Evolutionary conservation across 2,888 invertebrate species (phyloP).

Genomic region (Nasonia oneida): DNA sequence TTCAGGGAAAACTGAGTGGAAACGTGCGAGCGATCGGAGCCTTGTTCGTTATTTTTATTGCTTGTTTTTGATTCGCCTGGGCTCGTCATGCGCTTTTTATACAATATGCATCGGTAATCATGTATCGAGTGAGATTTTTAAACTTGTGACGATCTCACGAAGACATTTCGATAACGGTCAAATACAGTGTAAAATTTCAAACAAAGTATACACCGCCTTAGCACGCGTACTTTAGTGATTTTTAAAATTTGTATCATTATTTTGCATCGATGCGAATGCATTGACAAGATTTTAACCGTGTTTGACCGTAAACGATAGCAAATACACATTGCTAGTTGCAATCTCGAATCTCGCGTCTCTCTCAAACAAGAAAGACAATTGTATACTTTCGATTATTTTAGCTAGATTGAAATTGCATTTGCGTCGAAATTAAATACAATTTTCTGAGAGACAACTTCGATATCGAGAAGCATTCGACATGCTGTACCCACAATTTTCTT

Average conservation of each 20-base stretch:
- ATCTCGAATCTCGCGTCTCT: conserved; percentile 35
- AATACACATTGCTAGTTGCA: conserved; percentile 33
- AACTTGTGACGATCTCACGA: conserved; percentile 41
- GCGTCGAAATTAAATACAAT: neutral
- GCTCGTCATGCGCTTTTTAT: conserved; percentile 64
- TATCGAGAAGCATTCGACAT: conserved; percentile 48
- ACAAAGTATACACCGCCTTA: conserved; percentile 12
- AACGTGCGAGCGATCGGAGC: conserved; percentile 69
- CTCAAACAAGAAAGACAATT: neutral
- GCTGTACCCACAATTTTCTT: conserved; percentile 52
- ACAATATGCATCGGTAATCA: conserved; percentile 54
- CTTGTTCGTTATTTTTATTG: conserved; percentile 67
- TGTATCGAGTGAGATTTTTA: conserved; percentile 50
- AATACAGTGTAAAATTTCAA: conserved; percentile 17
- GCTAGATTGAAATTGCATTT: conserved; percentile 20
- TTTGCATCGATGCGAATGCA: neutral
- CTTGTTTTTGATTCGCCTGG: conserved; percentile 64
- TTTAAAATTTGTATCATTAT: neutral
- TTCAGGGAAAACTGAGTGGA: conserved; percentile 65
- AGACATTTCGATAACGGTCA: conserved; percentile 3
- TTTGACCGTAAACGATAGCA: conserved; percentile 20
- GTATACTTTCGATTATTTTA: conserved; percentile 22
- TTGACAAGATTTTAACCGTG: conserved; percentile 11
- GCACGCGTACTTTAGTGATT: neutral
- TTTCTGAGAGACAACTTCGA: conserved; percentile 11